A percentile compares a stretch with the other conserved stretches of the same genome.
These are phyloP conservation scores for Ladona fulva DNA, from an alignment of 1,140 invertebrate genomes.

Conservation along the genomic window DNA sequence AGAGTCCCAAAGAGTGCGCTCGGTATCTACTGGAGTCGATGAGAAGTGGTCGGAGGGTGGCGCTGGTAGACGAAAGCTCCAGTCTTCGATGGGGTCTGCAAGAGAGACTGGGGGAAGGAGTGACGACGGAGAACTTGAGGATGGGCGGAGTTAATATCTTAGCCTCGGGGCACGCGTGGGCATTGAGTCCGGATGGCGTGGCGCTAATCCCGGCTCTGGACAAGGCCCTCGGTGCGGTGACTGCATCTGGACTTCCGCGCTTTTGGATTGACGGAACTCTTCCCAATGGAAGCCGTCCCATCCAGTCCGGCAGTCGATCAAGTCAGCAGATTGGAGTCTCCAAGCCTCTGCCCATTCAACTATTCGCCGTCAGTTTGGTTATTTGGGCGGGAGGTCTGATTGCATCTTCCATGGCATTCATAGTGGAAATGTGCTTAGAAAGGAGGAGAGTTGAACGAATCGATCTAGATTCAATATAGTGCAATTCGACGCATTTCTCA, in stretches of 20 bases:
- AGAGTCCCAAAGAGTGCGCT: not conserved
- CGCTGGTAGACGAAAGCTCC: not conserved
- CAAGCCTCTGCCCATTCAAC: not conserved
- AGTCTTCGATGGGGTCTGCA: not conserved
- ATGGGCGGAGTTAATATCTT: not conserved
- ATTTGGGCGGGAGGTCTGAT: not conserved
- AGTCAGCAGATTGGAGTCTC: not conserved
- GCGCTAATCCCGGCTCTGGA: not conserved
- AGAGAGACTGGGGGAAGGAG: not conserved
- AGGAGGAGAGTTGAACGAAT: no score
- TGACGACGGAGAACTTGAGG: not conserved
- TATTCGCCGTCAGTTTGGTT: not conserved
- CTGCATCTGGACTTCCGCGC: not conserved
- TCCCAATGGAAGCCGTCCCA: not conserved
- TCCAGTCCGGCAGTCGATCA: not conserved
- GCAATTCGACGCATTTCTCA: no score
- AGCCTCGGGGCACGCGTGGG: not conserved
- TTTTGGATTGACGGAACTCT: not conserved
- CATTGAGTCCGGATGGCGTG: not conserved
- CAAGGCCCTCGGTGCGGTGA: not conserved
- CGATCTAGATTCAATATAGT: no score
- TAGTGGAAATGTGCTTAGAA: no score
- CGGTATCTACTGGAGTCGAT: not conserved
- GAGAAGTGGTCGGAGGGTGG: not conserved
- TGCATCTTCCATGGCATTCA: not conserved